Base-by-base conservation (phyloP, 2,888 invertebrate species). In the Callinectes sapidus region DNA sequence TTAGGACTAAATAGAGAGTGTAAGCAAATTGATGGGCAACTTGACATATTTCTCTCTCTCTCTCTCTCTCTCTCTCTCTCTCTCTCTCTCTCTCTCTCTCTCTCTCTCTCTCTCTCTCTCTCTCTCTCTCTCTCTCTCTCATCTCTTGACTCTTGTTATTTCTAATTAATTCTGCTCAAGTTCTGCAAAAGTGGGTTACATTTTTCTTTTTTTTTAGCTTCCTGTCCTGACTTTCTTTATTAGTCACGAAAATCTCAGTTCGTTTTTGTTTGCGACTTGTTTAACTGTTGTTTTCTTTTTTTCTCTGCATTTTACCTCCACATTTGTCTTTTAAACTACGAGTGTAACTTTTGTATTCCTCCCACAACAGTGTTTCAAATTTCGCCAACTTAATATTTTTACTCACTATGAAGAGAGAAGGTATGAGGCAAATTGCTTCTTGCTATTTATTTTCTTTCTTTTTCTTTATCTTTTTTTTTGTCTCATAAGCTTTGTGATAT, bases 41-140 rank as follows among this genome's bases (percentile, higher is more conserved):
- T 71, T 28, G 28, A 71, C 8, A 71, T 3, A 71, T 71, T n/a
- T 61, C 16, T 61, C 18, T 61, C 61, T 61, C 61, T 61, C 61
- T 61, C 61, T n/a, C 71, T n/a, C n/a, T n/a, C 71, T 71, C 71
- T 71, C 71, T 71, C 71, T 71, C 71, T 71, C 71, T 71, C 71
- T 71, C 71, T 71, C 71, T 71, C 71, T 71, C 71, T 71, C 71
- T 71, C 71, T 71, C 71, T 71, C 71, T 71, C 71, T 71, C 71
- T 71, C 71, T 71, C 71, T 71, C 71, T 71, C 71, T 71, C 71
- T 71, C 71, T 71, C 71, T 71, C 23, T 71, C 71, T 71, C 71
- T 71, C 23, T 71, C 71, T 71, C 71, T 71, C 71, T 71, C 71
- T 71, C 71, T 71, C 71, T 71, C 71, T n/a, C 28, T 71, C 71